phyloP scores from a whole-genome alignment of 2,797 vertebrate genomes.

The Megalops cyprinoides region DNA sequence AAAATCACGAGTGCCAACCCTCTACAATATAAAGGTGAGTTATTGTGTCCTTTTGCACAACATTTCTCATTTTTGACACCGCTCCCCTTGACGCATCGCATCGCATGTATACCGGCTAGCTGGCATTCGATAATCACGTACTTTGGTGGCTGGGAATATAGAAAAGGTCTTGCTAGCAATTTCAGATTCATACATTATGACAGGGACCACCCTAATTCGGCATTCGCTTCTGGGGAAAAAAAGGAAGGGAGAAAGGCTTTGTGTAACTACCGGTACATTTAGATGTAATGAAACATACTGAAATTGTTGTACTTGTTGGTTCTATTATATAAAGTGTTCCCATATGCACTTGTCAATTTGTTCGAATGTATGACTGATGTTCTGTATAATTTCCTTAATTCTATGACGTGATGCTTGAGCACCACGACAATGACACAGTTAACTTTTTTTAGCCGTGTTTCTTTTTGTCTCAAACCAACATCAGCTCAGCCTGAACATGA shows the following conservation, averaged over 20 bases:
- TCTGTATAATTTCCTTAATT: background rate
- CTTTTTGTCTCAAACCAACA: background rate
- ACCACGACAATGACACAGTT: background rate
- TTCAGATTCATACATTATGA: background rate
- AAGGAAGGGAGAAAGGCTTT: too few relatives aligned
- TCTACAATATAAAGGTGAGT: conserved; percentile 76
- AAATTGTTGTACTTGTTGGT: too few relatives aligned
- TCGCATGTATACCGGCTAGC: background rate
- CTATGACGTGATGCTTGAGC: background rate
- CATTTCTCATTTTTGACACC: background rate
- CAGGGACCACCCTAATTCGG: background rate
- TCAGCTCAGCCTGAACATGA: too few relatives aligned
- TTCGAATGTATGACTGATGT: background rate
- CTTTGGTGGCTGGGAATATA: background rate
- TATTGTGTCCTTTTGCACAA: background rate
- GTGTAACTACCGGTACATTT: too few relatives aligned
- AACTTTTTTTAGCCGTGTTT: background rate
- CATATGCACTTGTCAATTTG: background rate
- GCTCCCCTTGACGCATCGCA: background rate
- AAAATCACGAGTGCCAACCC: conserved; percentile 65
- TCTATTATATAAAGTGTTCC: background rate
- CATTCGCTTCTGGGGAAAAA: background rate
- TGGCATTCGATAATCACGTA: background rate
- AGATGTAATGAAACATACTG: too few relatives aligned
- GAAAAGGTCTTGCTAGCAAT: background rate